Conservation (phyloP, 2,888 invertebrate species). For the Drosophila diplacantha region DNA sequence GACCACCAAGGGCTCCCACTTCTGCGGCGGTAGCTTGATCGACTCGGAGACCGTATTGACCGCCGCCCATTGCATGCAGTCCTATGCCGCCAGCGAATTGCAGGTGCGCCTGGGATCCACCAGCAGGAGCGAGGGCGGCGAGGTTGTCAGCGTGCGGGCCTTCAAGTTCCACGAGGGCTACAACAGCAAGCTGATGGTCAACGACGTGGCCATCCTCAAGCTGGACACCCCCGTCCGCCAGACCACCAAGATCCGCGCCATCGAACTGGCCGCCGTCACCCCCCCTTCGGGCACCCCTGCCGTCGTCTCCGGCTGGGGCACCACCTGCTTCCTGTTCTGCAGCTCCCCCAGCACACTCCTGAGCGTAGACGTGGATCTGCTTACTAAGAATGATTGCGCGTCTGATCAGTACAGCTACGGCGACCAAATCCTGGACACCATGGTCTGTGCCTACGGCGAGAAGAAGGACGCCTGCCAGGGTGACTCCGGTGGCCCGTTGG, state of each 20-base stretch:
- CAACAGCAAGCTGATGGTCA: conserved; percentile 69
- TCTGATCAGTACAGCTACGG: conserved; percentile 51
- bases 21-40: conserved; percentile 79
- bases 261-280: conserved; percentile 59
- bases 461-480: conserved; percentile 76
- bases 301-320: conserved; percentile 76
- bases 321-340: conserved; percentile 60
- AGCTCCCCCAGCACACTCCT: conserved; percentile 46
- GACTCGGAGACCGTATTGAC: conserved; percentile 73
- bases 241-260: conserved; percentile 52
- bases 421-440: conserved; percentile 53
- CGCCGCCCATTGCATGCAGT: conserved; percentile 77
- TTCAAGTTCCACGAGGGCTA: conserved; percentile 73
- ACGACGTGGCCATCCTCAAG: conserved; percentile 78
- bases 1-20: conserved; percentile 67
- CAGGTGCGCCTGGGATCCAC: conserved; percentile 77
- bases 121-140: conserved; percentile 72
- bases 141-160: conserved; percentile 67
- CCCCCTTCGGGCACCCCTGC: conserved; percentile 66
- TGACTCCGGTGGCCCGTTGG: conserved; percentile 78
- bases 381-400: conserved; percentile 40
- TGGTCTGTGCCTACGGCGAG: conserved; percentile 73
- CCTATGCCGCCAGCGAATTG: conserved; percentile 43
- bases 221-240: conserved; percentile 66
- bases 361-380: conserved; percentile 54